phyloP scores from a whole-genome alignment of 2,888 invertebrate genomes.

The Drosophila borealis region DNA sequence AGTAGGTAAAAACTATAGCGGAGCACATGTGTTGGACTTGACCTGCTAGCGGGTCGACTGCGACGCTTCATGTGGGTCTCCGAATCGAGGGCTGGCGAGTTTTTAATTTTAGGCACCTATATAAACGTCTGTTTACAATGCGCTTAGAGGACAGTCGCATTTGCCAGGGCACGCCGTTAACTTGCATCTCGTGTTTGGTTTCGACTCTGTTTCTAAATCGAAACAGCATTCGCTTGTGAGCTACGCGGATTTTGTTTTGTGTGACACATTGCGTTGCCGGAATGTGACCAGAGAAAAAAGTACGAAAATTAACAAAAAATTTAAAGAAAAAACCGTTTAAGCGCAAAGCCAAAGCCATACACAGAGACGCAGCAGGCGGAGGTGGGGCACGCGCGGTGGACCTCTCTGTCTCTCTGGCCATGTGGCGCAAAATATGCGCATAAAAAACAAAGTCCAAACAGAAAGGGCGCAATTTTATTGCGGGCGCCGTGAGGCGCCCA shows the following conservation, averaged over 20 bases:
- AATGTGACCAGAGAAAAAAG: slow-evolving; percentile 54
- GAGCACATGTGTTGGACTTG: slow-evolving; percentile 51
- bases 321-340: slow-evolving; percentile 65
- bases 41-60: slow-evolving; percentile 47
- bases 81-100: slow-evolving; percentile 13
- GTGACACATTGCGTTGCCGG: slow-evolving; percentile 48
- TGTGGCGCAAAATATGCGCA: slow-evolving; percentile 81
- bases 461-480: slow-evolving; percentile 77
- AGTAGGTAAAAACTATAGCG: slow-evolving; percentile 63
- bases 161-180: slow-evolving; percentile 57
- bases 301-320: slow-evolving; percentile 13
- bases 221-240: slow-evolving; percentile 48
- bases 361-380: slow-evolving; percentile 16
- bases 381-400: slow-evolving; percentile 4
- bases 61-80: slow-evolving; percentile 75
- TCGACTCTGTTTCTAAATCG: slow-evolving; percentile 43
- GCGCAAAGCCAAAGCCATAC: slow-evolving; percentile 55
- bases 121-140: slow-evolving; percentile 77
- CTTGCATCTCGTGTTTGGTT: slow-evolving; percentile 27
- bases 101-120: slow-evolving; percentile 76
- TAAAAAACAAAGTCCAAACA: slow-evolving; percentile 66
- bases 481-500: slow-evolving; percentile 44
- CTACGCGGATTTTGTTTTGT: slow-evolving; percentile 46
- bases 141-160: slow-evolving; percentile 67
- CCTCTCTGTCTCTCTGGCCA: slow-evolving; percentile 47